Percentiles rank a stretch among this genome's conserved stretches.
Evolutionary conservation across 2,113 vertebrate species (phyloP).

Genomic region (Scartelaos histophorus): DNA sequence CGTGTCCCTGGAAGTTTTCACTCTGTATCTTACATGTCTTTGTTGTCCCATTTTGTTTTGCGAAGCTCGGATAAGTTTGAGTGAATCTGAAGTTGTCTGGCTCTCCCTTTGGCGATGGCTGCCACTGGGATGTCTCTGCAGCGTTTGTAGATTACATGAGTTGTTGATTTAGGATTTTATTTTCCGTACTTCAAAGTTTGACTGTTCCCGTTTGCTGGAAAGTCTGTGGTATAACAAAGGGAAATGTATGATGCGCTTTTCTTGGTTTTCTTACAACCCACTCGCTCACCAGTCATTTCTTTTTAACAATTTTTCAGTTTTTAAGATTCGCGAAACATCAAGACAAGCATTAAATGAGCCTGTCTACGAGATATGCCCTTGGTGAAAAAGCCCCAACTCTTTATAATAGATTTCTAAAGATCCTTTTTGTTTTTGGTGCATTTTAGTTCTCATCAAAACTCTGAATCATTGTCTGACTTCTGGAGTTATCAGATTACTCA

Average conservation of each 20-base stretch:
- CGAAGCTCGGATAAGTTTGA: constrained; percentile 31
- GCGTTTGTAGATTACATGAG: constrained; percentile 71
- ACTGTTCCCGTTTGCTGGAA: constrained; percentile 59
- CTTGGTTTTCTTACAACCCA: neutral
- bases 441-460: too few species aligned
- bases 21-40: constrained; percentile 30
- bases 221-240: constrained; percentile 43
- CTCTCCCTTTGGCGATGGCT: constrained; percentile 59
- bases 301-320: neutral
- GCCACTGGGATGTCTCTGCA: constrained; percentile 50
- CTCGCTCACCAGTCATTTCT: neutral
- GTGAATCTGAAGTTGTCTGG: constrained; percentile 58
- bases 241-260: constrained; percentile 50
- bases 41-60: constrained; percentile 22
- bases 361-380: neutral
- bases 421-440: too few species aligned
- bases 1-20: constrained; percentile 40
- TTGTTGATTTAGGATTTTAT: constrained; percentile 66
- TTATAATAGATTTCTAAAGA: neutral
- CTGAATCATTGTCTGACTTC: too few species aligned
- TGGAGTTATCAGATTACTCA: too few species aligned
- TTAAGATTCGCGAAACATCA: neutral
- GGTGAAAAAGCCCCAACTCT: neutral
- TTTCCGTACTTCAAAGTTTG: constrained; percentile 66
- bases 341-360: neutral